Evolutionary conservation across 2,888 invertebrate species (phyloP).

Genomic region (Chymomyza amoena): DNA sequence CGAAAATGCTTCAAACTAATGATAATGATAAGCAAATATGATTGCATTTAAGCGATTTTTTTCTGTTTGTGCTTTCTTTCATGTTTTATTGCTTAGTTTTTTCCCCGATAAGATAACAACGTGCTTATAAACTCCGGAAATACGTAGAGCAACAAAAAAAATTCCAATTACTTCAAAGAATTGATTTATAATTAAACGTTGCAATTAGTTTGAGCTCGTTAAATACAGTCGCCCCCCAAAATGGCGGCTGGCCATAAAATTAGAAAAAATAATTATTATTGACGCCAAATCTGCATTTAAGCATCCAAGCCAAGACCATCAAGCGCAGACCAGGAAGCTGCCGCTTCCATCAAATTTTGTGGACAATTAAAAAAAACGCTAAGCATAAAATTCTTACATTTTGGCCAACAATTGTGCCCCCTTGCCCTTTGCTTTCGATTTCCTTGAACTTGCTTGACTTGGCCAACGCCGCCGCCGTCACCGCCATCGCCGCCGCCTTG

Average conservation of each 20-base stretch:
- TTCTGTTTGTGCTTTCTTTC: neutral
- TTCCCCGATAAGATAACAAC: constrained; percentile 16
- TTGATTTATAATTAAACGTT: constrained; percentile 66
- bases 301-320: constrained; percentile 32
- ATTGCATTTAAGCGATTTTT: neutral
- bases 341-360: neutral
- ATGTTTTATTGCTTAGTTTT: too few species aligned
- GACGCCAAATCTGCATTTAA: constrained; percentile 50
- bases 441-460: neutral
- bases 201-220: neutral
- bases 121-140: neutral
- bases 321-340: constrained; percentile 25
- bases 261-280: constrained; percentile 44
- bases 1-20: constrained; percentile 10
- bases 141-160: neutral
- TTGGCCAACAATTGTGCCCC: neutral
- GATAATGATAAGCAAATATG: constrained; percentile 27
- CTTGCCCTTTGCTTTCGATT: neutral
- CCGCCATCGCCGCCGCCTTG: constrained; percentile 29
- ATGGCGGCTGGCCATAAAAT: neutral
- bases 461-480: neutral
- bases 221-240: neutral
- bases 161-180: constrained; percentile 42
- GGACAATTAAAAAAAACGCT: constrained; percentile 72
- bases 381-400: constrained; percentile 69